Conservation (phyloP, 2,113 vertebrate genomes). For the Pelvicachromis taeniatus region DNA sequence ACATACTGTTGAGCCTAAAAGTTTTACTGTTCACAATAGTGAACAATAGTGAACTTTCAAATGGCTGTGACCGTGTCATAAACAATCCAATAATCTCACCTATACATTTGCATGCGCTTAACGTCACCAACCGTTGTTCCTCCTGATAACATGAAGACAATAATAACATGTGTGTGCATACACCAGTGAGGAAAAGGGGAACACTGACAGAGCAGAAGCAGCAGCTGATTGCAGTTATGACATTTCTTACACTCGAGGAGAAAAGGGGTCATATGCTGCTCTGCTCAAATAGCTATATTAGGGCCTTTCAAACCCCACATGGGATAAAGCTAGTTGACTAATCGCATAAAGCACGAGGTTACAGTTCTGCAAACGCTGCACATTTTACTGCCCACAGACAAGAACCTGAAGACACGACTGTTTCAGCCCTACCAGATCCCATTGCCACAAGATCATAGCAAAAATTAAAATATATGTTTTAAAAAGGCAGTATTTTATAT, state of each 20-base stretch:
- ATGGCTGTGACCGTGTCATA: neutral
- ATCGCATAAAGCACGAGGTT: neutral
- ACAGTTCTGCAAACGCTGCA: neutral
- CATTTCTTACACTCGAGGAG: neutral
- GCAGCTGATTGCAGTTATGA: constrained; percentile 7
- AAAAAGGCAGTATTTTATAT: neutral
- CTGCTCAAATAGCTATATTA: neutral
- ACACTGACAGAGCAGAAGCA: constrained; percentile 14
- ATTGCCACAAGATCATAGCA: neutral
- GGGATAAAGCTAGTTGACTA: neutral
- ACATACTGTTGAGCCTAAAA: neutral
- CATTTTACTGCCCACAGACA: neutral
- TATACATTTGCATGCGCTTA: neutral
- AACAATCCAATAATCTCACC: neutral
- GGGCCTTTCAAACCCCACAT: neutral
- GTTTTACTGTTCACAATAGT: neutral
- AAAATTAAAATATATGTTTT: neutral
- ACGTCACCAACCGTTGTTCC: neutral
- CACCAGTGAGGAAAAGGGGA: constrained; percentile 21
- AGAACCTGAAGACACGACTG: neutral
- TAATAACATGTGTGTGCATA: neutral
- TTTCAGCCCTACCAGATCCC: neutral
- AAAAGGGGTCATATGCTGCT: neutral
- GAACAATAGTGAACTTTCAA: neutral
- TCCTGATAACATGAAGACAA: constrained; percentile 24